These are phyloP conservation scores for Rhinophrynus dorsalis DNA, from an alignment of 2,797 vertebrate species.

Conservation along the genomic window DNA sequence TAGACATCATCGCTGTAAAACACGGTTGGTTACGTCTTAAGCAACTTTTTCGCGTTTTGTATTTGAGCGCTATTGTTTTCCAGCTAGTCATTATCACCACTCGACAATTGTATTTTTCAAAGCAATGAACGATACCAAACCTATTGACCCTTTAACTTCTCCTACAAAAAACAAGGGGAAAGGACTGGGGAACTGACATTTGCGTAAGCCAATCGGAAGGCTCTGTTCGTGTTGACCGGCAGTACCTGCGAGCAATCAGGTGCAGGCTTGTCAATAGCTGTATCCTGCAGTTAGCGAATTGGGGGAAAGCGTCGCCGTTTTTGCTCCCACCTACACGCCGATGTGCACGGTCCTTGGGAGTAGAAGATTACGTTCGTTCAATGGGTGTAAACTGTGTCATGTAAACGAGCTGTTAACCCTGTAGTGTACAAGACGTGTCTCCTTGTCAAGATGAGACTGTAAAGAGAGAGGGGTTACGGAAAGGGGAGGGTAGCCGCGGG, in stretches of 20 bases:
- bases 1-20: not conserved
- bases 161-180: not conserved
- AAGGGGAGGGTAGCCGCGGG: no score
- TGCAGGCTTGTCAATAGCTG: not conserved
- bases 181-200: not conserved
- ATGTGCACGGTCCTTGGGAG: constrained; percentile 26
- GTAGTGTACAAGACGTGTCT: no score
- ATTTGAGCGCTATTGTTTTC: no score
- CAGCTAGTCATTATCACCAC: no score
- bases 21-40: constrained; percentile 23
- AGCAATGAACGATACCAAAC: no score
- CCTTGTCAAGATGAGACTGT: constrained; percentile 5
- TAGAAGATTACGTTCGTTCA: not conserved
- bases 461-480: not conserved
- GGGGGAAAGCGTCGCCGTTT: not conserved
- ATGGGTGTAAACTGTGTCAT: constrained; percentile 19
- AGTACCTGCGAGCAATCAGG: not conserved
- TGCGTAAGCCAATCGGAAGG: not conserved
- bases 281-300: not conserved
- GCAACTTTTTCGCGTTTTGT: not conserved
- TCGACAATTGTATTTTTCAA: no score
- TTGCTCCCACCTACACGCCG: constrained; percentile 6
- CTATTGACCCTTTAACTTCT: no score
- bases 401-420: constrained; percentile 2
- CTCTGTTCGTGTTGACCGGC: not conserved